A percentile compares a stretch with the other conserved stretches of the same genome.
phyloP scores from a whole-genome alignment of 1,140 invertebrate species.

The Hylaeus volcanicus region DNA sequence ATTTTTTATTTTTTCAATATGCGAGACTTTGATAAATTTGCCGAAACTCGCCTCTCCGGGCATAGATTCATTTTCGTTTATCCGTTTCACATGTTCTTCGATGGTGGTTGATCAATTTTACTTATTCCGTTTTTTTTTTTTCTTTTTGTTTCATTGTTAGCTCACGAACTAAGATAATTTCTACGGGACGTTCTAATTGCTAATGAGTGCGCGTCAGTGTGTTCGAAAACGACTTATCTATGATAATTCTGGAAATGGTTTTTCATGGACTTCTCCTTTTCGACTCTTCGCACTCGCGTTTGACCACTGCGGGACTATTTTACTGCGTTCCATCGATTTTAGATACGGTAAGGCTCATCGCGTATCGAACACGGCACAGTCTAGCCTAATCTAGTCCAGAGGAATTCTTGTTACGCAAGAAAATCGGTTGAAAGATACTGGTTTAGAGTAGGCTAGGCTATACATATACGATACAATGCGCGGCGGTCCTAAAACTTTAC shows the following conservation, averaged over 20 bases:
- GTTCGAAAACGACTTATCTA: slow-evolving; percentile 45
- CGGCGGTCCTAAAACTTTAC: no score
- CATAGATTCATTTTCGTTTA: neutral
- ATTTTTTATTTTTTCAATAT: slow-evolving; percentile 29
- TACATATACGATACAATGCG: no score
- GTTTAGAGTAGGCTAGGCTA: no score
- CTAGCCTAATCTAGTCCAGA: no score
- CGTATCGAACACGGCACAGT: no score
- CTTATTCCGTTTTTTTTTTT: slow-evolving; percentile 23
- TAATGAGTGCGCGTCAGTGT: slow-evolving; percentile 36
- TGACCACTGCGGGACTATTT: neutral
- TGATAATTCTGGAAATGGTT: slow-evolving; percentile 18
- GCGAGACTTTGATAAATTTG: slow-evolving; percentile 37
- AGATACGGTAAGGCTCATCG: neutral
- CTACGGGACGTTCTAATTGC: slow-evolving; percentile 30
- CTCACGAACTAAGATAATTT: slow-evolving; percentile 38
- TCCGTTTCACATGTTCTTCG: neutral
- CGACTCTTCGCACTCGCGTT: slow-evolving; percentile 37
- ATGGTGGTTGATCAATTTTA: slow-evolving; percentile 4
- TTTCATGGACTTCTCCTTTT: slow-evolving; percentile 3
- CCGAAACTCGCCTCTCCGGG: slow-evolving; percentile 18
- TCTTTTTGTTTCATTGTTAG: slow-evolving; percentile 27
- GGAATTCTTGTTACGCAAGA: no score
- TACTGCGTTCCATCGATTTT: neutral
- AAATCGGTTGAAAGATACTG: no score